Percentiles rank a stretch among this genome's conserved stretches.
Evolutionary conservation across 2,797 vertebrate species (phyloP).

Genomic region (Poecilia velifera): DNA sequence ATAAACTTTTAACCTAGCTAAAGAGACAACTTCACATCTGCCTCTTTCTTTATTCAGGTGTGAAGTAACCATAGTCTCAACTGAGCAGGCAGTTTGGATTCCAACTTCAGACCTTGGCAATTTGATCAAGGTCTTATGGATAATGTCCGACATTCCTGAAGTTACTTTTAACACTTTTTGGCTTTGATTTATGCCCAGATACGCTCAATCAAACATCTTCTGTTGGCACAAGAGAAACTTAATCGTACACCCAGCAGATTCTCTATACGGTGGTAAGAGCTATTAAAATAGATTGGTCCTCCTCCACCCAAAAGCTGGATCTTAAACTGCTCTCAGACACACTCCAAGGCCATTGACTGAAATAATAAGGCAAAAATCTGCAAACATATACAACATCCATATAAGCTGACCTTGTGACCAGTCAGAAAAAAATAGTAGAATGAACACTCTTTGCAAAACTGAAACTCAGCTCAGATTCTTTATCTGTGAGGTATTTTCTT

Average conservation of each 20-base stretch:
- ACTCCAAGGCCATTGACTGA: constrained; percentile 59
- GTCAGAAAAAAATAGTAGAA: constrained; percentile 25
- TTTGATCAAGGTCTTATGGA: constrained; percentile 64
- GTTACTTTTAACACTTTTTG: constrained; percentile 68
- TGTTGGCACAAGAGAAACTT: constrained; percentile 74
- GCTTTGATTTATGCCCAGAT: constrained; percentile 77
- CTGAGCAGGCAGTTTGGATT: constrained; percentile 21
- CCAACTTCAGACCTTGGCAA: constrained; percentile 47
- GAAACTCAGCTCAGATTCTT: constrained; percentile 1
- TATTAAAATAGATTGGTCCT: constrained; percentile 66
- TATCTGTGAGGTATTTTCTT: constrained; percentile 8
- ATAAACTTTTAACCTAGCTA: constrained; percentile 6
- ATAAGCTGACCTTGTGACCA: constrained; percentile 43
- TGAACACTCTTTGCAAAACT: neutral
- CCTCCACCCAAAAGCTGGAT: constrained; percentile 38
- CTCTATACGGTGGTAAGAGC: constrained; percentile 65
- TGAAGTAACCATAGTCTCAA: constrained; percentile 28
- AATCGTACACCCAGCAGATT: constrained; percentile 59
- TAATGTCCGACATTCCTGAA: constrained; percentile 63
- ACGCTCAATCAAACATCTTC: constrained; percentile 73
- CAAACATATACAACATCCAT: constrained; percentile 54
- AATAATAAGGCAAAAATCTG: constrained; percentile 64
- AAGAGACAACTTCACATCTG: constrained; percentile 14
- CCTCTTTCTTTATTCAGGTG: constrained; percentile 13
- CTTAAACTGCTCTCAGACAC: constrained; percentile 46